Evolutionary conservation across 1,140 invertebrate species (phyloP), one percentile per base, ranked within the genome.

Genomic region (Helicoverpa armigera): DNA sequence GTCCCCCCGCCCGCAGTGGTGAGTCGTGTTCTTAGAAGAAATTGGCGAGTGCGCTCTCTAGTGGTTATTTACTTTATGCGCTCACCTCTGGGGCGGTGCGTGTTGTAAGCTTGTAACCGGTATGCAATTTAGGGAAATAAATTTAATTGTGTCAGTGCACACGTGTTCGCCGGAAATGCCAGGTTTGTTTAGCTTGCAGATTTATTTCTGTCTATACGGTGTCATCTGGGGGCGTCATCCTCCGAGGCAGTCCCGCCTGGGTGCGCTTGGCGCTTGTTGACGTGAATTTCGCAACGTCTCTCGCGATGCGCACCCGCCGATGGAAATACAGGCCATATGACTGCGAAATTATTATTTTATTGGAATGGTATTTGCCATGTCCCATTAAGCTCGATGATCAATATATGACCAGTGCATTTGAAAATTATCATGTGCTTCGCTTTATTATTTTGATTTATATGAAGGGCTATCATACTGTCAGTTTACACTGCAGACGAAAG

Each of bases 141-240:
- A 85, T 80, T 89, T 90, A 90, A 92, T 88, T 94, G 88, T 92
- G 91, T 90, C 89, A 89, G 88, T 81, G 70, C 70, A 82, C 82
- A 87, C 88, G 85, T 88, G 87, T 78, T 84, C 88, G 89, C 87
- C 91, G 92, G 93, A 93, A 92, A 94, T 92, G 86, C 90, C 89
- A 70, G 85, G 86, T 91, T 91, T 94, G 89, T 94, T 92, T 92
- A 89, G 88, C 79, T 90, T 92, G 90, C 92, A 88, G 86, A 93
- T 90, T 94, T 94, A 94, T 94, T 94, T 94, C 86, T 89, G 89
- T 90, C 85, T 87, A 83, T 82, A 80, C 85, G 83, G 86, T 92
- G 92, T 93, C 90, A 92, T 90, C 88, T 90, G 87, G 85, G 90
- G 86, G 87, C 88, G 89, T 92, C 90, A 91, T 91, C 90, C 90